Evolutionary conservation across 2,797 vertebrate species (phyloP), one percentile per base, ranked within the genome.

Genomic region (Hoplostethus atlanticus): DNA sequence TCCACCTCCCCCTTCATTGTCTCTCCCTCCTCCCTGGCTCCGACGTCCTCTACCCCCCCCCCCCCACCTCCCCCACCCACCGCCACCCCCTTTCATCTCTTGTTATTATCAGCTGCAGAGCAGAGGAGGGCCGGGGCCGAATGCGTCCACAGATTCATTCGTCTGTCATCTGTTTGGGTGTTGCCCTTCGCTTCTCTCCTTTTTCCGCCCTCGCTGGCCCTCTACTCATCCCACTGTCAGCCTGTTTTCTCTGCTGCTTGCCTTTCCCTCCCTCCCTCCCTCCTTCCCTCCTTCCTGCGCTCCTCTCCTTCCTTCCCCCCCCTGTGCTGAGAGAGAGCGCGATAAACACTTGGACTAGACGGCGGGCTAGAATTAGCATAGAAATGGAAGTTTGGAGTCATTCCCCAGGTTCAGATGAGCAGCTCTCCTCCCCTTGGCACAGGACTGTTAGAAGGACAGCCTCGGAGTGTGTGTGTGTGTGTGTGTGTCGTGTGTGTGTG

Each of bases 331-430:
- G 51, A 28, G 75, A 66, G 75, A 76, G 73, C 36, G 87, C 83
- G 89, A 92, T 89, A 93, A 93, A 93, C 89, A 89, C 89, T 91
- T 84, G 87, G 85, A 89, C 84, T 79, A 74, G 85, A 85, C 78
- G 84, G 84, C 78, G 66, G 86, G 66, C 83, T 77, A 70, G 90
- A 91, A 93, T 92, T 93, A 93, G 92, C 92, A 93, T 93, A 93
- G 93, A 93, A 92, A 93, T 93, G 90, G 91, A 91, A 91, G 91
- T 92, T 92, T 87, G 91, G 84, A 92, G 89, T 90, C 86, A 84
- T 90, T 91, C 85, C 85, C 85, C 79, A 85, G 91, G 89, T 94
- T 91, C 82, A 90, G 88, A 93, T 89, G 89, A 92, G 92, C 83
- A 76, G 86, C 86, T 87, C 84, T 63, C 64, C 76, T 83, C 81